A percentile compares a stretch with the other conserved stretches of the same genome.
These are phyloP conservation scores for Entelurus aequoreus DNA, from an alignment of 2,113 vertebrate species.

Conservation along the genomic window DNA sequence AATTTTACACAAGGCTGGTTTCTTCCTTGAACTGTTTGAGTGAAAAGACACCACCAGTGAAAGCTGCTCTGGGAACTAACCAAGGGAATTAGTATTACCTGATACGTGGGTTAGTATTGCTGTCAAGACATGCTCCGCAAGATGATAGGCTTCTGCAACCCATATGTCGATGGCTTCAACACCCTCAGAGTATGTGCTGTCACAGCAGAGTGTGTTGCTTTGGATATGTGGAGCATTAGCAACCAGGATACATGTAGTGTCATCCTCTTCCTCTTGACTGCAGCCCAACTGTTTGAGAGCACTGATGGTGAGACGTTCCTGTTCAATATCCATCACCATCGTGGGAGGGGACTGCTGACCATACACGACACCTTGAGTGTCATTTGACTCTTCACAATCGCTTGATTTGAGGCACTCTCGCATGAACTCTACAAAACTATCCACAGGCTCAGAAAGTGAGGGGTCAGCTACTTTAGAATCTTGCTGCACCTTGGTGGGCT, in stretches of 20 bases:
- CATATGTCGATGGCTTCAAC: constrained; percentile 71
- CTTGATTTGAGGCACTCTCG: constrained; percentile 71
- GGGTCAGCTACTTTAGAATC: constrained; percentile 30
- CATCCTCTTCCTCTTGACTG: constrained; percentile 59
- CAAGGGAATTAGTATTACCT: constrained; percentile 74
- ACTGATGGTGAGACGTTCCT: constrained; percentile 78
- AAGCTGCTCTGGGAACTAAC: constrained; percentile 12
- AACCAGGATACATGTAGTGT: constrained; percentile 7
- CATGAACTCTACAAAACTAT: constrained; percentile 79
- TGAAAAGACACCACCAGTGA: neutral
- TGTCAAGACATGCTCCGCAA: constrained; percentile 75
- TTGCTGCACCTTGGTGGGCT: too few species aligned
- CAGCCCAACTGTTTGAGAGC: constrained; percentile 75
- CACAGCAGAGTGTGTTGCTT: constrained; percentile 27
- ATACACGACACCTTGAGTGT: constrained; percentile 2
- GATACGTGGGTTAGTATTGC: constrained; percentile 80
- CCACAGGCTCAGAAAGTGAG: constrained; percentile 51
- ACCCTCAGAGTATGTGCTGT: constrained; percentile 60
- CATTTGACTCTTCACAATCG: constrained; percentile 56
- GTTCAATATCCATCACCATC: constrained; percentile 72
- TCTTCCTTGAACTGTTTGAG: too few species aligned
- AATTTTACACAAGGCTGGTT: too few species aligned
- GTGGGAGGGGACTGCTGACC: constrained; percentile 34
- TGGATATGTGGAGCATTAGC: constrained; percentile 31
- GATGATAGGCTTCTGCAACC: constrained; percentile 76